A percentile compares a stretch with the other conserved stretches of the same genome.
These are phyloP conservation scores for Lontra canadensis DNA, from an alignment of 2,113 vertebrate species.

Conservation along the genomic window DNA sequence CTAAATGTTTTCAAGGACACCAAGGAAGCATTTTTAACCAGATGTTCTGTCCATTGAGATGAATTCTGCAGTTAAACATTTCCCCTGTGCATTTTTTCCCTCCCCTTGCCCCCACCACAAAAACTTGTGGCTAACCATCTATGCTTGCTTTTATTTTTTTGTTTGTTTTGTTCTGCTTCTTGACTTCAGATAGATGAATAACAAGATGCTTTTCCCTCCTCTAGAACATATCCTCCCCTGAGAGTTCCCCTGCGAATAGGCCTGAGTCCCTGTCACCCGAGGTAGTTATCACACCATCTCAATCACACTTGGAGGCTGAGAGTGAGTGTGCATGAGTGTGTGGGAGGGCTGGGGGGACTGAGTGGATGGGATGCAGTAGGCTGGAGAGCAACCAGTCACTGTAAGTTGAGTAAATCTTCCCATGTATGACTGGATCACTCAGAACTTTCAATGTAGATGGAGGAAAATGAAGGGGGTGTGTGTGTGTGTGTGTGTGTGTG, in stretches of 20 bases:
- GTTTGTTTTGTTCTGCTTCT: constrained; percentile 81
- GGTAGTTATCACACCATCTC: constrained; percentile 85
- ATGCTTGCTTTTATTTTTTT: constrained; percentile 80
- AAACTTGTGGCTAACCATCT: constrained; percentile 77
- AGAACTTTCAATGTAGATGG: constrained; percentile 42
- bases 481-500: not conserved
- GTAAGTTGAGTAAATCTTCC: constrained; percentile 44
- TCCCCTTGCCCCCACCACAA: not conserved
- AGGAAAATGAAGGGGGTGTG: constrained; percentile 50
- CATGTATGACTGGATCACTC: constrained; percentile 35
- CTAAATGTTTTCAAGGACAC: constrained; percentile 64
- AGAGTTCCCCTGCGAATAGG: constrained; percentile 94
- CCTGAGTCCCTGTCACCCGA: constrained; percentile 96
- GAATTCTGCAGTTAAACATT: constrained; percentile 53
- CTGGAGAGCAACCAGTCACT: constrained; percentile 56
- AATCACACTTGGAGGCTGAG: constrained; percentile 74
- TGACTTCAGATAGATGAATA: constrained; percentile 84
- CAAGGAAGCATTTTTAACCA: constrained; percentile 58
- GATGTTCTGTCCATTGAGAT: constrained; percentile 29
- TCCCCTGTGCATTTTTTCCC: constrained; percentile 48
- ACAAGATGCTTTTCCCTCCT: constrained; percentile 87
- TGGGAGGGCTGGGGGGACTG: constrained; percentile 56
- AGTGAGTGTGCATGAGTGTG: constrained; percentile 58
- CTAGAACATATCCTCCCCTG: constrained; percentile 98
- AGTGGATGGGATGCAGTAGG: constrained; percentile 47